Percentiles rank a stretch among this genome's conserved stretches.
Evolutionary conservation across 2,113 vertebrate species (phyloP).

Genomic region (Xiphorhynchus elegans): DNA sequence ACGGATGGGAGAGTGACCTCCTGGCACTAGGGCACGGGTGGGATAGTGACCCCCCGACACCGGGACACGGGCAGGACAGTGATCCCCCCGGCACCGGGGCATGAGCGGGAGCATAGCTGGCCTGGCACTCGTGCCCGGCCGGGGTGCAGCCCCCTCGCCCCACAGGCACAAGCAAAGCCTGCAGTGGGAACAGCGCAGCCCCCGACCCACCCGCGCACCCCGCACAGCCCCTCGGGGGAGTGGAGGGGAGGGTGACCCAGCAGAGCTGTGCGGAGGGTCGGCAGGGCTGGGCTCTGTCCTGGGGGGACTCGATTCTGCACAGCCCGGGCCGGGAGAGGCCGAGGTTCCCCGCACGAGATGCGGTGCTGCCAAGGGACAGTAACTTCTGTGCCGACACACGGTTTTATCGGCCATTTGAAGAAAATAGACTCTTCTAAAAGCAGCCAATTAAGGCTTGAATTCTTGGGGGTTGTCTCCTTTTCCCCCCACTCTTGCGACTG

Average conservation of each 20-base stretch:
- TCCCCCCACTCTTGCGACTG: background rate
- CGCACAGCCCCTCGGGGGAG: too few relatives aligned
- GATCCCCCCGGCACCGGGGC: background rate
- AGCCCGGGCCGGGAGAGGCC: background rate
- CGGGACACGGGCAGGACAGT: accelerated
- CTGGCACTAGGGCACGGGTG: too few relatives aligned
- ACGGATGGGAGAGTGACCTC: too few relatives aligned
- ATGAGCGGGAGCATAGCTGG: too few relatives aligned
- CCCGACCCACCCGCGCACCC: accelerated
- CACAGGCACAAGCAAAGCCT: background rate
- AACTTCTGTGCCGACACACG: too few relatives aligned
- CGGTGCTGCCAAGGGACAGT: background rate
- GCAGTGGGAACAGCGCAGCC: background rate
- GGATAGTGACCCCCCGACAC: too few relatives aligned
- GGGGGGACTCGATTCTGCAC: background rate
- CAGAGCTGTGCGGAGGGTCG: background rate
- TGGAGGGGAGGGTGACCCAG: too few relatives aligned
- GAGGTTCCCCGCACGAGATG: accelerated
- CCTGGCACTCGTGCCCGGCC: accelerated
- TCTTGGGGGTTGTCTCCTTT: background rate
- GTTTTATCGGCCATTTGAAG: background rate
- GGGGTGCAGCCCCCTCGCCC: background rate
- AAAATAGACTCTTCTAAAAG: background rate
- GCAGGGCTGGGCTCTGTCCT: background rate
- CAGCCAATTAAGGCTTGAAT: background rate